These are phyloP conservation scores for Mormyrops boulengeri DNA, from an alignment of 2,797 vertebrate species.

Conservation along the genomic window DNA sequence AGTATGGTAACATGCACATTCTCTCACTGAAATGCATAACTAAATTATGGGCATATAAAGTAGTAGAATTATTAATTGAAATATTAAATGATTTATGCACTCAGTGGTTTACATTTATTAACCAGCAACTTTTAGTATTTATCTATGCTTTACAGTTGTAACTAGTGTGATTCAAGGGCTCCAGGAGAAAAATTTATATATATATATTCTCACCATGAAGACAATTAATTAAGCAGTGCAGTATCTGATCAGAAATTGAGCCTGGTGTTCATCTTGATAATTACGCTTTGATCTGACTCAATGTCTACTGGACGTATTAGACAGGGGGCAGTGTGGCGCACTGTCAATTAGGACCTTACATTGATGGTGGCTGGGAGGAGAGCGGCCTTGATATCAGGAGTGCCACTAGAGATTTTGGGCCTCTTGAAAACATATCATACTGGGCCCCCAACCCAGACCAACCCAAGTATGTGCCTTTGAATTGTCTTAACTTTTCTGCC, in stretches of 20 bases:
- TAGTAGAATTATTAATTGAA: not conserved
- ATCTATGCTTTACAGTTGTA: not conserved
- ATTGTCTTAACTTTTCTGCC: not conserved
- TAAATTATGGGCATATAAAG: not conserved
- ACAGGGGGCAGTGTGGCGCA: not conserved
- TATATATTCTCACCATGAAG: not conserved
- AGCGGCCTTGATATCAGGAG: not conserved
- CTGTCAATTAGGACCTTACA: not conserved
- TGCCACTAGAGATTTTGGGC: not conserved
- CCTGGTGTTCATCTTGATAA: not conserved
- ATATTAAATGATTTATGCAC: not conserved
- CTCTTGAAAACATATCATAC: not conserved
- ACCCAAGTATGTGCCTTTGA: not conserved
- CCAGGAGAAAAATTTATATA: not conserved
- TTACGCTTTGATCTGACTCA: not conserved
- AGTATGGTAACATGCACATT: not conserved
- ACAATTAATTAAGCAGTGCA: not conserved
- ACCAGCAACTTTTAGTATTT: not conserved
- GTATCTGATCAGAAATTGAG: not conserved
- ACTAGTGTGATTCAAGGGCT: not conserved
- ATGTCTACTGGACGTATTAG: not conserved
- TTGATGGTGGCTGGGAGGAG: not conserved
- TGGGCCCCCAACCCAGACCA: not conserved
- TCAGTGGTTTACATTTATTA: not conserved
- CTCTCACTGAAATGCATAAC: not conserved